Conservation (phyloP, 2,113 vertebrate genomes). For the Rhinolophus sinicus region DNA sequence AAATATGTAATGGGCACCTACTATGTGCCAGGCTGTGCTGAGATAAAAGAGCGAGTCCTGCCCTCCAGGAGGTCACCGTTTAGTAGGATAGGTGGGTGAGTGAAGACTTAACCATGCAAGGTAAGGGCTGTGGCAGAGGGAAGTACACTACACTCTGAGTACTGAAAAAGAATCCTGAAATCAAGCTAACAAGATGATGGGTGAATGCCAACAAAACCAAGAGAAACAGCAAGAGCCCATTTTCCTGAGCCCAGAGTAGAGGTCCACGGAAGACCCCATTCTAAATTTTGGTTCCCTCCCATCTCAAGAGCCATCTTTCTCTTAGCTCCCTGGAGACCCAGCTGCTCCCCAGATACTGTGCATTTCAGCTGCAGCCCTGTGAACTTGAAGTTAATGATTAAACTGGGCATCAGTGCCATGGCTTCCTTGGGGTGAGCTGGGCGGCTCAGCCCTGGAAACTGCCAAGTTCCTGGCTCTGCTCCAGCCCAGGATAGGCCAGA, state of each 20-base stretch:
- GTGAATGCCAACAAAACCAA: neutral
- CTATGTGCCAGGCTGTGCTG: neutral
- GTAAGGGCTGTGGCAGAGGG: neutral
- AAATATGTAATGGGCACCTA: neutral
- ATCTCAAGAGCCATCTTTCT: slow-evolving; percentile 45
- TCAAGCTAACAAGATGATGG: neutral
- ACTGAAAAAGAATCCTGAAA: neutral
- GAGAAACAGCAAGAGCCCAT: neutral
- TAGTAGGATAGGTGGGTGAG: neutral
- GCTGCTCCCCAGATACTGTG: slow-evolving; percentile 57
- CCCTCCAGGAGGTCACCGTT: neutral
- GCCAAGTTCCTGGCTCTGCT: slow-evolving; percentile 56
- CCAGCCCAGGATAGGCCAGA: slow-evolving; percentile 31
- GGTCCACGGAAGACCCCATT: neutral
- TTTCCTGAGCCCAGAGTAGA: neutral
- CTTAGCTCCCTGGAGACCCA: slow-evolving; percentile 30
- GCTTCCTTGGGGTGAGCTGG: slow-evolving; percentile 64
- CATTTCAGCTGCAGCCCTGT: slow-evolving; percentile 71
- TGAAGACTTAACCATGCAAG: neutral
- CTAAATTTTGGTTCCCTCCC: slow-evolving; percentile 34
- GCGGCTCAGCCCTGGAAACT: slow-evolving; percentile 59
- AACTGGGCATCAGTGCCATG: neutral
- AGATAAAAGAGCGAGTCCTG: neutral
- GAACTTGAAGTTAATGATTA: slow-evolving; percentile 79
- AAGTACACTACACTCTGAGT: neutral